Conservation (phyloP, 2,797 vertebrate genomes). For the Apodemus agrarius region DNA sequence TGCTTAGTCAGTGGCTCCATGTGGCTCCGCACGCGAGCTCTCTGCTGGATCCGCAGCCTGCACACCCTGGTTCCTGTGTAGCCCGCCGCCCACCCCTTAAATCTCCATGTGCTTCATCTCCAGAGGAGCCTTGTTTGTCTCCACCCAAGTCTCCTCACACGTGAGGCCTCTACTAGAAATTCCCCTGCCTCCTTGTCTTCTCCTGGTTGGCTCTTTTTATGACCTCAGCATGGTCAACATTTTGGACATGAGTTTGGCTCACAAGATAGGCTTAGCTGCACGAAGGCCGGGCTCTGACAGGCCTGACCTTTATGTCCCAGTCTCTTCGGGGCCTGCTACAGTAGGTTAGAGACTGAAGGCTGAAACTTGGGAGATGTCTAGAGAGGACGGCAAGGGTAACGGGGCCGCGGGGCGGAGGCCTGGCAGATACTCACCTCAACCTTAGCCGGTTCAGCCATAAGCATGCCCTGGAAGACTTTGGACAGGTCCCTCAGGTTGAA, state of each 20-base stretch:
- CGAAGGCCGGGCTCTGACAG: not conserved
- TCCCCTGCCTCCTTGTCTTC: not conserved
- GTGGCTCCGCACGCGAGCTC: not conserved
- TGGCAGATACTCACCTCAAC: conserved; percentile 87
- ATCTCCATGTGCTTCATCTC: not conserved
- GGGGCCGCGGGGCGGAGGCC: not conserved
- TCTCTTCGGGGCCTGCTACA: not conserved
- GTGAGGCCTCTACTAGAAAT: not conserved
- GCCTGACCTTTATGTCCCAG: not conserved
- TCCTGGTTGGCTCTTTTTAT: not conserved
- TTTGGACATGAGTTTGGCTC: not conserved
- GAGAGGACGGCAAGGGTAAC: not conserved
- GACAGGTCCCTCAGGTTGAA: conserved; percentile 97
- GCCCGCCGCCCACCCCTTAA: not conserved
- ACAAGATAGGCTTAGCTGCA: not conserved
- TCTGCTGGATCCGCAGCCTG: not conserved
- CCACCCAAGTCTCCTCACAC: not conserved
- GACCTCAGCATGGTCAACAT: not conserved
- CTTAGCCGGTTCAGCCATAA: conserved; percentile 92
- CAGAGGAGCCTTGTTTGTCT: not conserved
- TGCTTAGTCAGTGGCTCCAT: not conserved
- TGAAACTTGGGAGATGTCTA: not conserved
- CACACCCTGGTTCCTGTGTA: not conserved
- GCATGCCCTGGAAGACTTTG: conserved; percentile 96
- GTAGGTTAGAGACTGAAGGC: not conserved